Evolutionary conservation across 2,113 vertebrate species (phyloP).

Genomic region (Empidonax traillii): DNA sequence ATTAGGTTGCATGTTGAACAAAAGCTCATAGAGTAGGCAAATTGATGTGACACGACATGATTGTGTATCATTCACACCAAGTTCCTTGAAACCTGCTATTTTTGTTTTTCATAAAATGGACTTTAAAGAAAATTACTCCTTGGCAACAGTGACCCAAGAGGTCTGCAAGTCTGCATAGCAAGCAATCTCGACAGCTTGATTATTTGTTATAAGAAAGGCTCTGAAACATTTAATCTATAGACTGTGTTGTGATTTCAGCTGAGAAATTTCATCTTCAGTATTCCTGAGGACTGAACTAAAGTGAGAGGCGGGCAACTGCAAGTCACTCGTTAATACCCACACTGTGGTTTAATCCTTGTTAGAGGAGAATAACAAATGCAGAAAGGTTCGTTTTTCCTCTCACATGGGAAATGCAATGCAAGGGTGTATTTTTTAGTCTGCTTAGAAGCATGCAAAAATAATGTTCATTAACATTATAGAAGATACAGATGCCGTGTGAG

Average conservation of each 20-base stretch:
- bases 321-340: slow-evolving; percentile 48
- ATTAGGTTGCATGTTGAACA: neutral
- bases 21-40: neutral
- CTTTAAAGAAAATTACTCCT: slow-evolving; percentile 36
- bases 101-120: slow-evolving; percentile 20
- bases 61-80: neutral
- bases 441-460: slow-evolving; percentile 52
- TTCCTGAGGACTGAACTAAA: slow-evolving; percentile 33
- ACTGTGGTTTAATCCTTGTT: slow-evolving; percentile 14
- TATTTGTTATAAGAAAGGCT: slow-evolving; percentile 39
- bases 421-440: neutral
- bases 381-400: slow-evolving; percentile 9
- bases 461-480: slow-evolving; percentile 8
- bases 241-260: neutral
- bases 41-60: neutral
- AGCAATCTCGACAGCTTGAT: slow-evolving; percentile 39
- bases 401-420: slow-evolving; percentile 10
- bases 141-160: slow-evolving; percentile 32
- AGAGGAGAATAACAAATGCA: slow-evolving; percentile 53
- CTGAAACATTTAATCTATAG: slow-evolving; percentile 39
- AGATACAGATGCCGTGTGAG: slow-evolving; percentile 38
- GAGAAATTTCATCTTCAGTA: slow-evolving; percentile 31
- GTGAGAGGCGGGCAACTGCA: slow-evolving; percentile 15
- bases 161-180: neutral
- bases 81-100: slow-evolving; percentile 40